Evolutionary conservation across 2,113 vertebrate genomes (phyloP).

Genomic region (Desmodus rotundus): DNA sequence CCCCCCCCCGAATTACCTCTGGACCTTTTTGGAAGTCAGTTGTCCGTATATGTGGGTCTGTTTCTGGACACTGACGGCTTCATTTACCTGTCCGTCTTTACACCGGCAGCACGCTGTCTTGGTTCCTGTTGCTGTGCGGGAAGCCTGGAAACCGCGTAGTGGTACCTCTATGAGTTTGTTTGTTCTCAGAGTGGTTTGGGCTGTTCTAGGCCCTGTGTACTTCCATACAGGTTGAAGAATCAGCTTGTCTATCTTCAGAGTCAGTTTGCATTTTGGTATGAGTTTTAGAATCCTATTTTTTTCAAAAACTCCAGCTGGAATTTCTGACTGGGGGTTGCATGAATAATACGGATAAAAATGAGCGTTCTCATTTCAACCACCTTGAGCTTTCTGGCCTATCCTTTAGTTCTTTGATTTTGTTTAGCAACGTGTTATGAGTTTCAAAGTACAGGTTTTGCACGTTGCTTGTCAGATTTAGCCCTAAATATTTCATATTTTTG

Average conservation of each 20-base stretch:
- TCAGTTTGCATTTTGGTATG: background rate
- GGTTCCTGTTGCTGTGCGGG: rapidly evolving
- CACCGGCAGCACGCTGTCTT: background rate
- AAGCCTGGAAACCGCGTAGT: rapidly evolving
- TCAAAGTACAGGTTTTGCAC: background rate
- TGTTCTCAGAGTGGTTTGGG: background rate
- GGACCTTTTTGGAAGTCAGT: background rate
- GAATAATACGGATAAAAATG: background rate
- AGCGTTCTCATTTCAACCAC: rapidly evolving
- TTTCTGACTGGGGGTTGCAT: background rate
- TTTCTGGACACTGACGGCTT: background rate
- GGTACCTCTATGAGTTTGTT: background rate
- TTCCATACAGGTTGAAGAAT: background rate
- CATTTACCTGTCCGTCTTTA: background rate
- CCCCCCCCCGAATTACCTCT: background rate
- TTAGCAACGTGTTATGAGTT: background rate
- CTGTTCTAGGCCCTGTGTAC: background rate
- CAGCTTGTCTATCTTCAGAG: background rate
- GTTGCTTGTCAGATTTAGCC: background rate
- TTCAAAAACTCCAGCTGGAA: background rate
- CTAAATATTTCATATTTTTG: background rate
- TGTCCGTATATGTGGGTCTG: rapidly evolving
- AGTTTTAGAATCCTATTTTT: background rate
- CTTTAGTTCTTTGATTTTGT: background rate
- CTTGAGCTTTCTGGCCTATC: rapidly evolving